Percentiles rank a stretch among this genome's conserved stretches.
phyloP scores from a whole-genome alignment of 2,888 invertebrate species.

The Galerucella calmariensis region DNA sequence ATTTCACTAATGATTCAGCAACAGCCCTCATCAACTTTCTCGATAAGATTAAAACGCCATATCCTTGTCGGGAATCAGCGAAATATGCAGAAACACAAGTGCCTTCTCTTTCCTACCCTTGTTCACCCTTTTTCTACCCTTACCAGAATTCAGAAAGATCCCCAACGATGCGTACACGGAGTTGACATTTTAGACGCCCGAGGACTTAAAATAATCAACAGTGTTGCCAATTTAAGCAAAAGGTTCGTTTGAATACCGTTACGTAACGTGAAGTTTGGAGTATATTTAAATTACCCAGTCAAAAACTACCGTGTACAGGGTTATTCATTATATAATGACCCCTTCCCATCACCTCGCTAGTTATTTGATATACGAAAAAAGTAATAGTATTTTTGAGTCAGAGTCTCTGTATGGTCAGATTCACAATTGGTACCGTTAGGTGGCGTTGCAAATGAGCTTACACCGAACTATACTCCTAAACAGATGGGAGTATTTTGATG shows the following conservation, averaged over 20 bases:
- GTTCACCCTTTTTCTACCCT: slow-evolving; percentile 12
- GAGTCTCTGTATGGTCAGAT: too few species aligned
- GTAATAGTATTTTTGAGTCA: too few species aligned
- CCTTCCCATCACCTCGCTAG: too few species aligned
- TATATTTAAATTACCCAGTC: not conserved
- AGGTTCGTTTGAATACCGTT: not conserved
- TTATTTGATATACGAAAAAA: too few species aligned
- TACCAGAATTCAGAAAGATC: slow-evolving; percentile 22
- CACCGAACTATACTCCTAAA: too few species aligned
- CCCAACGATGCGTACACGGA: slow-evolving; percentile 30
- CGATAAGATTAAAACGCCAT: slow-evolving; percentile 36
- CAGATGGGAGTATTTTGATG: too few species aligned
- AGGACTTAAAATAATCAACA: slow-evolving; percentile 5
- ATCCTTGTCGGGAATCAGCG: slow-evolving; percentile 39
- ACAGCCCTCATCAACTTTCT: slow-evolving; percentile 19
- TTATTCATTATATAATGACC: too few species aligned
- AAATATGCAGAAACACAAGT: slow-evolving; percentile 40
- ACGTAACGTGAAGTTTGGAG: not conserved
- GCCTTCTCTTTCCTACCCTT: slow-evolving; percentile 19
- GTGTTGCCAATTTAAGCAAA: not conserved
- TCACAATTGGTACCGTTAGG: too few species aligned
- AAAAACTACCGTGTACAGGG: too few species aligned
- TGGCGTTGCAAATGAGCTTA: too few species aligned
- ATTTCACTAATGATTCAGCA: slow-evolving; percentile 30
- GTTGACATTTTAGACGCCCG: slow-evolving; percentile 9